Evolutionary conservation across 2,113 vertebrate genomes (phyloP).

Genomic region (Paedocypris sp.): DNA sequence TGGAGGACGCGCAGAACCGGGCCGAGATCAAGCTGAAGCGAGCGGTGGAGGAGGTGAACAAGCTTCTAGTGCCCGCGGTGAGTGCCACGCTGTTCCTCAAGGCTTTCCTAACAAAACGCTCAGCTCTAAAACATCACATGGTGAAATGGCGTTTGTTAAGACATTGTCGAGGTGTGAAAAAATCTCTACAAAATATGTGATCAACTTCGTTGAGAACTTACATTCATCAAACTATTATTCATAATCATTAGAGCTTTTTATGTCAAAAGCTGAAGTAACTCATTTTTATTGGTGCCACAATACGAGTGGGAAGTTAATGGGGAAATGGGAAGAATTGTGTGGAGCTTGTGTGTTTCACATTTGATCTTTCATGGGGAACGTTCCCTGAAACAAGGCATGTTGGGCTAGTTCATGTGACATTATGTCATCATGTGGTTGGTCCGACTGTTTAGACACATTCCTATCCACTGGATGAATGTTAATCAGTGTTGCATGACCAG

Average conservation of each 20-base stretch:
- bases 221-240: too few relatives aligned
- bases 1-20: slow-evolving; percentile 83
- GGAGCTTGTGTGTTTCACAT: not conserved
- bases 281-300: slow-evolving; percentile 26
- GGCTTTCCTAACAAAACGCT: too few relatives aligned
- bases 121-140: too few relatives aligned
- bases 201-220: too few relatives aligned
- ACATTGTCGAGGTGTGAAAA: not conserved
- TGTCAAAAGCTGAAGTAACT: too few relatives aligned
- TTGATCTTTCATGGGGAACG: not conserved
- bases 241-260: too few relatives aligned
- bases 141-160: not conserved
- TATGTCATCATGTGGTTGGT: too few relatives aligned
- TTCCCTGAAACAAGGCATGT: not conserved
- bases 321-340: slow-evolving; percentile 22
- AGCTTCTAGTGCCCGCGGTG: slow-evolving; percentile 79
- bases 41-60: slow-evolving; percentile 82
- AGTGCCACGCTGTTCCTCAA: slow-evolving; percentile 51
- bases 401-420: not conserved
- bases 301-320: slow-evolving; percentile 28
- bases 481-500: slow-evolving; percentile 35
- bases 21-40: slow-evolving; percentile 83
- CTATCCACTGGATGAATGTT: slow-evolving; percentile 2
- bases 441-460: slow-evolving; percentile 14
- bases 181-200: not conserved